Percentiles rank a stretch among this genome's conserved stretches.
Evolutionary conservation across 2,888 invertebrate genomes (phyloP).

Genomic region (Corythucha ciliata): DNA sequence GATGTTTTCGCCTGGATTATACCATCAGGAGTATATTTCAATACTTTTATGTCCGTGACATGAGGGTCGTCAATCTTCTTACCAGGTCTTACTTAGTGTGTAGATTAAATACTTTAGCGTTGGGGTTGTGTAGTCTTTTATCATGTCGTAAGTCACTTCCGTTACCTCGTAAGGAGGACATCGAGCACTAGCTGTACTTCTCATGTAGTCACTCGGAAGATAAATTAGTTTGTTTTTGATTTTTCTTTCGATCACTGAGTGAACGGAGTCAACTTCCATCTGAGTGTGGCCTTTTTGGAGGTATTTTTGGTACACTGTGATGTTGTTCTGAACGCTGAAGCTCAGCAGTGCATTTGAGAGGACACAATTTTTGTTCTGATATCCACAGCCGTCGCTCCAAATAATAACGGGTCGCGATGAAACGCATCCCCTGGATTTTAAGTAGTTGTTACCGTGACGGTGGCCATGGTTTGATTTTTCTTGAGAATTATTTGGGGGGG

Average conservation of each 20-base stretch:
- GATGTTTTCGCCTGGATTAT: neutral
- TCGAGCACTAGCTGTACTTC: no score
- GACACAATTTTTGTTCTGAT: constrained; percentile 10
- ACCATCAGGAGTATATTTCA: constrained; percentile 4
- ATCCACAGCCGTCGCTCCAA: constrained; percentile 12
- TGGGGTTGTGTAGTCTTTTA: neutral
- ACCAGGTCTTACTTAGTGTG: constrained; percentile 12
- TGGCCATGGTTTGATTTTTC: no score
- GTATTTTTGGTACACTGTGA: constrained; percentile 7
- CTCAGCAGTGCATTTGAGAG: constrained; percentile 8
- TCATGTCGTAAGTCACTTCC: neutral
- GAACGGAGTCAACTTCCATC: constrained; percentile 16
- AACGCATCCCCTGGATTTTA: no score
- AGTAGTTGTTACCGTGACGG: no score
- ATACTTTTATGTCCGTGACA: constrained; percentile 6
- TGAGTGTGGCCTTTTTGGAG: constrained; percentile 12
- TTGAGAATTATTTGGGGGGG: no score
- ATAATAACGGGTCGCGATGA: no score
- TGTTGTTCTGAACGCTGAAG: neutral
- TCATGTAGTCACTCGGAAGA: constrained; percentile 4
- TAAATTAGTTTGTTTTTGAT: neutral
- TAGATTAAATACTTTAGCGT: constrained; percentile 5
- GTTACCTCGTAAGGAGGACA: neutral
- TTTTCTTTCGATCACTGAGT: constrained; percentile 1
- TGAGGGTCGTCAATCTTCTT: constrained; percentile 10